Conservation (phyloP, 2,113 vertebrate species). For the cattle (Bos taurus) region DNA sequence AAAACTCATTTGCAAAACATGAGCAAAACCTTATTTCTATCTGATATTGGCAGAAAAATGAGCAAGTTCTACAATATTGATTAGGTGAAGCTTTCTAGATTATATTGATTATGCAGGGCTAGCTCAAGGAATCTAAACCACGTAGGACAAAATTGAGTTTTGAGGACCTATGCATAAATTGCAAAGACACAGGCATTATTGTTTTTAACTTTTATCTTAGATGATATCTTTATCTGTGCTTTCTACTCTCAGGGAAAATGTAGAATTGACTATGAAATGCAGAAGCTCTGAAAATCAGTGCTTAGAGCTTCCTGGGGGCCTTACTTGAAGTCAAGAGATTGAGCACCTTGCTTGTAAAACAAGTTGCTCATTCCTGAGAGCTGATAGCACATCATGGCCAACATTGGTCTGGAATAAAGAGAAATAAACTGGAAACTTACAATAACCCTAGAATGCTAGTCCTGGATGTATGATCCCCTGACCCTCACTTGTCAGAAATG, state of each 20-base stretch:
- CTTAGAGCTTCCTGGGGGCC: not conserved
- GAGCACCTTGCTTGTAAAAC: not conserved
- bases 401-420: not conserved
- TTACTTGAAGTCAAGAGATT: not conserved
- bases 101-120: not conserved
- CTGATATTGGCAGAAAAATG: conserved; percentile 15
- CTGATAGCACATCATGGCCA: not conserved
- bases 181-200: not conserved
- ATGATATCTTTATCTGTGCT: not conserved
- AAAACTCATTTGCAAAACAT: conserved; percentile 57
- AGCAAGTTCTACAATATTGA: conserved; percentile 25
- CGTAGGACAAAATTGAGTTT: not conserved
- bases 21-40: conserved; percentile 47
- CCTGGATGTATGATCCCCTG: not conserved
- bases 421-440: not conserved
- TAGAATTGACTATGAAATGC: not conserved
- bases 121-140: not conserved
- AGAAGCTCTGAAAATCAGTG: not conserved
- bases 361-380: not conserved
- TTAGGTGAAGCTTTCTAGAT: conserved; percentile 18
- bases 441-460: not conserved
- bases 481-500: not conserved
- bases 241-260: not conserved
- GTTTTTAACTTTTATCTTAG: conserved; percentile 22
- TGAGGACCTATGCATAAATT: not conserved